A percentile compares a stretch with the other conserved stretches of the same genome.
Conservation (phyloP, 1,140 invertebrate genomes). For the Polypedilum pembai region DNA sequence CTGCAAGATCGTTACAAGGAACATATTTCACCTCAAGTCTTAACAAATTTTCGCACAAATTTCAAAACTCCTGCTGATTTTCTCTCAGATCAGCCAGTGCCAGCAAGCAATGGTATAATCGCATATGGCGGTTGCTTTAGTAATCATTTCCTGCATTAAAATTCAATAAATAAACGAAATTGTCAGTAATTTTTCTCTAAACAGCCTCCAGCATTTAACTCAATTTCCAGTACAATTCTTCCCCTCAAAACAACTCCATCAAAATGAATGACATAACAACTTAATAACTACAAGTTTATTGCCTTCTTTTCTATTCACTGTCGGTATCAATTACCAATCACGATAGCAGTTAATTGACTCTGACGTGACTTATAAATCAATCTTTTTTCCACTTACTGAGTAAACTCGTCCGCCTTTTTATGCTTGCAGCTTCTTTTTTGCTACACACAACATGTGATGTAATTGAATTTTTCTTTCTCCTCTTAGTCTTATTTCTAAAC, state of each 20-base stretch:
- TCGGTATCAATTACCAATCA: slow-evolving; percentile 17
- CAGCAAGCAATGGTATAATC: background rate
- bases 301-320: background rate
- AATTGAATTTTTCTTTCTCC: slow-evolving; percentile 9
- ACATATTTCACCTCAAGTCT: background rate
- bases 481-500: background rate
- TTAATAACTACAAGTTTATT: slow-evolving; percentile 14
- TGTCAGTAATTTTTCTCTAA: background rate
- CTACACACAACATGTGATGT: slow-evolving; percentile 1
- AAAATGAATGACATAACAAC: slow-evolving; percentile 18
- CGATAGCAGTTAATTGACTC: slow-evolving; percentile 5
- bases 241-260: background rate
- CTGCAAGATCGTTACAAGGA: background rate
- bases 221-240: background rate
- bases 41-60: background rate
- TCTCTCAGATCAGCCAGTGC: background rate
- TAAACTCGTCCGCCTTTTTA: background rate
- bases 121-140: background rate
- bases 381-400: slow-evolving; percentile 1
- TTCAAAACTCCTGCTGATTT: background rate
- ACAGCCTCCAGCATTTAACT: background rate
- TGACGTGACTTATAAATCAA: slow-evolving; percentile 18
- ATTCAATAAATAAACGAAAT: too few species aligned
- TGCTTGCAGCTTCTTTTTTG: background rate
- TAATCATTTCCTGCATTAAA: background rate